These are phyloP conservation scores for Pristionchus mayeri DNA, from an alignment of 2,888 invertebrate species.

Conservation along the genomic window DNA sequence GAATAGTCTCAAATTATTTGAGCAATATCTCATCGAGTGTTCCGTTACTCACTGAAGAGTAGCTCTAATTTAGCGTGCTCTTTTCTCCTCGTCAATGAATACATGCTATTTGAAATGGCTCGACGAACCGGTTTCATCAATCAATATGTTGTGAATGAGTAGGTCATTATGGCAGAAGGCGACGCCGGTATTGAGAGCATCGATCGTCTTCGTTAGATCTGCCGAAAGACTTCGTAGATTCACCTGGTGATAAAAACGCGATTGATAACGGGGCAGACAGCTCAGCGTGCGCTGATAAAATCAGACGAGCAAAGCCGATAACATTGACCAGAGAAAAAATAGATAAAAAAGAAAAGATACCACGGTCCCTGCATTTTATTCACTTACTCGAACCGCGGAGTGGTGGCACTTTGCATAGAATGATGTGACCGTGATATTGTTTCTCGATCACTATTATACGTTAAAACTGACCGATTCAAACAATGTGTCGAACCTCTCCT, in stretches of 20 bases:
- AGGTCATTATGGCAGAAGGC: slow-evolving; percentile 98
- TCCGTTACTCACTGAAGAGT: too few relatives aligned
- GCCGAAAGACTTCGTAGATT: slow-evolving; percentile 42
- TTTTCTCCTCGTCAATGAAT: too few relatives aligned
- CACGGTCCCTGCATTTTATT: too few relatives aligned
- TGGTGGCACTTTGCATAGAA: too few relatives aligned
- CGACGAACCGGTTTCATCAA: slow-evolving; percentile 80
- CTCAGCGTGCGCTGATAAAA: slow-evolving; percentile 11
- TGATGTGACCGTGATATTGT: background rate
- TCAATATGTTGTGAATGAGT: slow-evolving; percentile 92
- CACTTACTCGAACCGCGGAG: too few relatives aligned
- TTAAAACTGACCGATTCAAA: slow-evolving; percentile 32
- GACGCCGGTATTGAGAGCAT: slow-evolving; percentile 77
- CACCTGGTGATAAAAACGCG: background rate
- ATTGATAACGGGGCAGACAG: background rate
- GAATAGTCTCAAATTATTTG: too few relatives aligned
- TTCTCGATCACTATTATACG: background rate
- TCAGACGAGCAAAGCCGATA: background rate
- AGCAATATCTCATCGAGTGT: too few relatives aligned
- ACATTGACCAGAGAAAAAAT: too few relatives aligned
- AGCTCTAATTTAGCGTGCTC: too few relatives aligned
- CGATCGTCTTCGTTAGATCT: slow-evolving; percentile 54
- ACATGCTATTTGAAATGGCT: background rate
- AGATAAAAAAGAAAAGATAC: too few relatives aligned
- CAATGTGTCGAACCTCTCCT: slow-evolving; percentile 51